Base-by-base conservation (phyloP, 2,113 vertebrate species). In the Apistogramma diplotaenia region DNA sequence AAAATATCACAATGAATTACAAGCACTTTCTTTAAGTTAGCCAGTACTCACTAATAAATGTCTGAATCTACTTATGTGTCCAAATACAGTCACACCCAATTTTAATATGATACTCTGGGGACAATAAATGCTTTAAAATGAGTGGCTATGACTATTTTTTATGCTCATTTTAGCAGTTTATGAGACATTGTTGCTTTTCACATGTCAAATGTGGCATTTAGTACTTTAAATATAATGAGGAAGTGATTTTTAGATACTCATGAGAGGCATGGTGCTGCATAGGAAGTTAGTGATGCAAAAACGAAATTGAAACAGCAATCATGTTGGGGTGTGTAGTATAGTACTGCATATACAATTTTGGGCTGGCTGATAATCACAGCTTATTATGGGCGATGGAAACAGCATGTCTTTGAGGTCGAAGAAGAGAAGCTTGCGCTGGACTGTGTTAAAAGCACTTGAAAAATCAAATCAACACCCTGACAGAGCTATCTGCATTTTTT, bases 371-470 rank as follows among this genome's bases (percentile, higher is more conserved):
- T 73, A 61, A 60, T 71, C 58, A 80, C 56, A 76, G 72, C 82
- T 86, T 81, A 75, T 78, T 59, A 76, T 55, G 56, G 73, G 49
- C 79, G 74, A 67, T 11, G 16, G 75, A 81, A 82, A 84, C 81
- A 59, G 84, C 84, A 62, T 77, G 75, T 72, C 78, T 92, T 85
- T 84, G 76, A 84, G 74, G 75, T 81, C 62, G 33, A 53, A 84
- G 56, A 73, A 54, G 37, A 82, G 70, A 83, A 9, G 67, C 73
- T 51, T 54, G 13, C 1, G 16, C 75, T 91, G 89, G 82, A 91
- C 57, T n/a, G 18, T 56, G 84, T 82, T 91, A 37, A 92, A 91
- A 93, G 87, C 78, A 79, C 59, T 49, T 10, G 51, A 84, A 79
- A 86, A 85, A 89, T 82, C 62, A 78, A 84, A 91, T 87, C 76